Evolutionary conservation across 2,888 invertebrate genomes (phyloP), one percentile per base, ranked within the genome.

Genomic region (Ormyrus thymus): DNA sequence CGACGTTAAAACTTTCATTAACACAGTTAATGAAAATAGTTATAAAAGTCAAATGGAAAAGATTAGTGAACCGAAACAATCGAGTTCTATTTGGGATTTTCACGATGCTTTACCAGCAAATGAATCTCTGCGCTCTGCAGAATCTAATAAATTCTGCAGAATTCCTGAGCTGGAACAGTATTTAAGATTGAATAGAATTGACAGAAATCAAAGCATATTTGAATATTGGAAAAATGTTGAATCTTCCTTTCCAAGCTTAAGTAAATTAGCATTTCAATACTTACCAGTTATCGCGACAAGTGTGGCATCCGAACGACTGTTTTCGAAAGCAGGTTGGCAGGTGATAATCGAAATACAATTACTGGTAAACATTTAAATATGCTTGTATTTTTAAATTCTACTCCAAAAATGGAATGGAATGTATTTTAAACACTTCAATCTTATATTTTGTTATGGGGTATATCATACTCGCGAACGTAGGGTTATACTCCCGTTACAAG

Each of bases 1-100:
- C 1, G 0, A 2, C 51, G 0, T 1, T 51, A n/a, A n/a, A n/a
- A n/a, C n/a, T n/a, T n/a, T n/a, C n/a, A n/a, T n/a, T n/a, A n/a
- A n/a, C n/a, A n/a, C n/a, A n/a, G n/a, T n/a, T n/a, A n/a, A n/a
- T n/a, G n/a, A n/a, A n/a, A n/a, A n/a, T n/a, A n/a, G n/a, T n/a
- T n/a, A n/a, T 1, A 1, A 51, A 10, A 2, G 2, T 1, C 2
- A 1, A 2, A 10, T 1, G 1, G 1, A 0, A 2, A 10, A 2
- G 0, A 1, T 0, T 1, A 1, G 1, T 51, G 1, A 51, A 51
- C 51, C 1, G 1, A 0, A 1, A 1, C 7, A 51, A 51, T 1
- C 2, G 2, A 51, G 51, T 2, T 1, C 1, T 51, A 51, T 51
- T 51, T 51, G 51, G 51, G 51, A 51, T 51, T 51, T 1, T 2